phyloP scores from a whole-genome alignment of 2,888 invertebrate genomes.

The Emmelina monodactyla region DNA sequence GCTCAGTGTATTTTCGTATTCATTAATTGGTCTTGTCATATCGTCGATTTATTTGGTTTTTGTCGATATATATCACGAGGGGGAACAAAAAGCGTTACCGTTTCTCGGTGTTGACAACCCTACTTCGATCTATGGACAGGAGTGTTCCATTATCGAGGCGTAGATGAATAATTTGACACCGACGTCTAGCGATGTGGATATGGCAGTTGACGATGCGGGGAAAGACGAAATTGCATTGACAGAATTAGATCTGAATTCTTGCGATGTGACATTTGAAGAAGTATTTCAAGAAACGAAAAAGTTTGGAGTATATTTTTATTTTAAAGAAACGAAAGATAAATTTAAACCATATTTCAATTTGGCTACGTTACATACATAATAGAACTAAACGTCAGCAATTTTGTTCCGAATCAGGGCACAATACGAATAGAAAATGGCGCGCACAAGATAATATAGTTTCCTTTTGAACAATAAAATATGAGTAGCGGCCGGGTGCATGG shows the following conservation, averaged over 20 bases:
- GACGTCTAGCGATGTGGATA: not conserved
- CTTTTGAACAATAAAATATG: conserved; percentile 1
- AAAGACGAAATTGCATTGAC: not conserved
- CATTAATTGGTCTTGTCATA: conserved; percentile 13
- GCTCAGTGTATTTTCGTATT: not conserved
- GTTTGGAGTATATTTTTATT: too few relatives aligned
- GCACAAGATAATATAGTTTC: not conserved
- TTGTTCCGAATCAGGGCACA: not conserved
- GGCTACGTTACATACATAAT: too few relatives aligned
- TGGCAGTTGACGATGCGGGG: not conserved
- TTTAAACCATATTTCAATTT: too few relatives aligned
- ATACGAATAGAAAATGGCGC: not conserved
- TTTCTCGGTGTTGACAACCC: conserved; percentile 45
- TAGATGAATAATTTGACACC: conserved; percentile 43
- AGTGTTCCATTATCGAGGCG: conserved; percentile 59
- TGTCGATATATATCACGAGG: conserved; percentile 20
- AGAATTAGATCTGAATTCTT: too few relatives aligned
- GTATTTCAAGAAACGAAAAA: too few relatives aligned
- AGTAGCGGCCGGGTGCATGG: not conserved
- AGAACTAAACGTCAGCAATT: too few relatives aligned
- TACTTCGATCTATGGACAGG: conserved; percentile 46
- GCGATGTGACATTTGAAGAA: too few relatives aligned
- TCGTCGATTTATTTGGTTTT: conserved; percentile 27
- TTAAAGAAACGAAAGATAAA: too few relatives aligned
- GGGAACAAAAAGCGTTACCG: conserved; percentile 37